Evolutionary conservation across 2,888 invertebrate species (phyloP), one percentile per base, ranked within the genome.

Genomic region (Caenorhabditis afra): DNA sequence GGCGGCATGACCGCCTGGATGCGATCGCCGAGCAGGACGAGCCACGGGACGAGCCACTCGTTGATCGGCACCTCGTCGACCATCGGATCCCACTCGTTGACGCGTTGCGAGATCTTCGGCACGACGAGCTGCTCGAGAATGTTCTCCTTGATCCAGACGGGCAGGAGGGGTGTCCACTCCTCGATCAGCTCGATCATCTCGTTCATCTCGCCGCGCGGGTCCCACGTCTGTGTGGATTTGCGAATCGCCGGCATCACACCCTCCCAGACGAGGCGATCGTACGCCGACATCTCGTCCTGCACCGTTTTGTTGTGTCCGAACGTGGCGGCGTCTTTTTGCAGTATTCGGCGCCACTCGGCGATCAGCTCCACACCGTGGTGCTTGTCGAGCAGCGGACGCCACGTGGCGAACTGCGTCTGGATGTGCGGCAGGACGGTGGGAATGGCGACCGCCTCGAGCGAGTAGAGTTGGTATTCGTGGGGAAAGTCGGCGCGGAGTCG

Each of bases 11-110:
- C 94, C 2, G 92, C 91, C 68, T 92, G 92, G n/a, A 90, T 79
- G 3, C 89, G 83, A 70, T 90, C 87, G 92, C 95, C 94, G 90
- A 97, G 93, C 8, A 95, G 91, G 0, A 94, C 94, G 76, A 96
- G 93, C 99, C 99, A 99, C 0, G 98, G 98, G 91, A 97, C 94
- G 78, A 97, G 94, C 99, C 99, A 99, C 4, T 94, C 93, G 91
- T 99, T 97, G 83, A 99, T 95, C 14, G 98, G 98, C 82, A 96
- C 93, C 0, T 95, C 95, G 90, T 99, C 98, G 0, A 94, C 95
- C 5, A 96, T 93, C 0, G 99, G 99, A 92, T 99, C 95, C 99
- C 99, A 89, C 8, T 77, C 37, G 12, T 85, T 82, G 0, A 89
- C 88, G 29, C 81, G 68, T 14, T 80, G 80, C 1, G 70, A 66